These are phyloP conservation scores for Leptinotarsa juncta DNA, from an alignment of 2,888 invertebrate species.

Conservation along the genomic window DNA sequence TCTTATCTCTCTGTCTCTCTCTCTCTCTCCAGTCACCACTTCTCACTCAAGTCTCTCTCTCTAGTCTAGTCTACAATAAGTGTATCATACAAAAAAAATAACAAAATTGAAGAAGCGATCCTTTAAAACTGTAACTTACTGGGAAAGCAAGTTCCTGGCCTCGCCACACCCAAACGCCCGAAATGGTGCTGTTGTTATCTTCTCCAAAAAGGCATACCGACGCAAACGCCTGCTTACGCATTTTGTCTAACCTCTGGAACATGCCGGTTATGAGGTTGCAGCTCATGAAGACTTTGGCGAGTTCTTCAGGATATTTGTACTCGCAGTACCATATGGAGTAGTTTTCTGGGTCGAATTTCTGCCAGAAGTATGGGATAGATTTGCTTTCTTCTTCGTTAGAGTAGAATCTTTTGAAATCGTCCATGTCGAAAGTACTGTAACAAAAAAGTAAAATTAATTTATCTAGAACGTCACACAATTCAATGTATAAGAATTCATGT, in stretches of 20 bases:
- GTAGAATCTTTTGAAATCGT: constrained; percentile 97
- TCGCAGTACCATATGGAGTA: constrained; percentile 98
- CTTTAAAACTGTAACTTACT: constrained; percentile 63
- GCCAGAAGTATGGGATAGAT: constrained; percentile 98
- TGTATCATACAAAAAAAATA: no score
- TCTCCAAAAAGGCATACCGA: constrained; percentile 93
- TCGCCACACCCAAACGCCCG: constrained; percentile 98
- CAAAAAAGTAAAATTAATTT: neutral
- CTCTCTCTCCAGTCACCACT: no score
- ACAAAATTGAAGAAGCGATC: no score
- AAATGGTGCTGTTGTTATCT: constrained; percentile 92
- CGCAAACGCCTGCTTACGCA: constrained; percentile 96
- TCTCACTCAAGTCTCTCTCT: no score
- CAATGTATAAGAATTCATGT: no score
- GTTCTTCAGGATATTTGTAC: constrained; percentile 95
- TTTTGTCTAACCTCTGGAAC: constrained; percentile 98
- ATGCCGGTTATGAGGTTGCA: constrained; percentile 98
- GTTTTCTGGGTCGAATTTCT: constrained; percentile 95
- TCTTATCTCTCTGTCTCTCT: no score
- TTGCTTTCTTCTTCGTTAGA: constrained; percentile 95
- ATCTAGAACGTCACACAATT: no score
- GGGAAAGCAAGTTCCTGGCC: constrained; percentile 93
- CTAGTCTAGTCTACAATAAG: no score
- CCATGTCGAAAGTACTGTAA: constrained; percentile 87
- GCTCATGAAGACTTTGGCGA: constrained; percentile 86